Evolutionary conservation across 2,797 vertebrate species (phyloP), one percentile per base, ranked within the genome.

Genomic region (Poeciliopsis presidionis): DNA sequence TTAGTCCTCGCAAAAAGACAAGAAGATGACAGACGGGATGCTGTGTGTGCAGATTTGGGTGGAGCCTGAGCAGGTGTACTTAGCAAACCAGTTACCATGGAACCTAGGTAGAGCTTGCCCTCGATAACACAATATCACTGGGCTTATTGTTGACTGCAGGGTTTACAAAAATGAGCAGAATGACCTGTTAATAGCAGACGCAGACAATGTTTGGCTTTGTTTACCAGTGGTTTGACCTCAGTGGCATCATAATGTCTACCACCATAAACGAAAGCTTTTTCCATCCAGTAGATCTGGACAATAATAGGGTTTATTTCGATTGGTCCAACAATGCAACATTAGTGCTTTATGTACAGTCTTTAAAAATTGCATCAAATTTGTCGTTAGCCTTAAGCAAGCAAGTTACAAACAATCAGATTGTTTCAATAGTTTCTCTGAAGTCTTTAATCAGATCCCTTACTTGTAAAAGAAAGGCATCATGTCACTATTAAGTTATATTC

Each of bases 51-150:
- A 88, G 84, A 79, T 85, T 47, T 70, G 73, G 51, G 83, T 88
- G 81, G 63, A 78, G 11, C 81, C 59, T 28, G 80, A 89, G 89
- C 90, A 91, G 91, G 91, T 90, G 90, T 87, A 84, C 74, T 81
- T 86, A 70, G 82, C 79, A 85, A 83, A 65, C n/a, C 63, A 16
- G 88, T 81, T 30, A 43, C 82, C 65, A 65, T 69, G 89, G 81
- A 87, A 89, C 72, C 84, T 36, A 33, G 86, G 85, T 72, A 69
- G 74, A 88, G 74, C 53, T 82, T 84, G 90, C 81, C 82, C 90
- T 55, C 82, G 79, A 90, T 87, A 86, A 85, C 45, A 80, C 82
- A 88, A 81, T 47, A 74, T 63, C 71, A 71, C n/a, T 36, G 14
- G 74, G 77, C 89, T 84, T 87, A 87, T 82, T 84, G 75, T 76